Conservation (phyloP, 2,113 vertebrate genomes). For the Pteronura brasiliensis region DNA sequence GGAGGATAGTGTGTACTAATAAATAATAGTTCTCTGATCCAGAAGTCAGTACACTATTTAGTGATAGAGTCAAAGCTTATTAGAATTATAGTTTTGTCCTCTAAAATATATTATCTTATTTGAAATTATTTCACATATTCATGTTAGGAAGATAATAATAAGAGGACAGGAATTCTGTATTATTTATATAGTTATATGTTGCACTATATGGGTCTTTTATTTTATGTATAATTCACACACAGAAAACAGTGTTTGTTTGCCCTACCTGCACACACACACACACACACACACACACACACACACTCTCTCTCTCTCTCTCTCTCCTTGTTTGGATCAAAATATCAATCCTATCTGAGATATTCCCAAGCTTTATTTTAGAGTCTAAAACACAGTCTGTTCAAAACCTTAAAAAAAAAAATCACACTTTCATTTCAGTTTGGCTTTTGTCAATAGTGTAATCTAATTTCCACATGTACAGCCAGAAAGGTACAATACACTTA, state of each 20-base stretch:
- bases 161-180: background rate
- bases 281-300: no score
- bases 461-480: background rate
- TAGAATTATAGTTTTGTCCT: background rate
- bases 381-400: background rate
- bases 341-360: background rate
- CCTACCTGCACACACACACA: no score
- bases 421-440: background rate
- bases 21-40: background rate
- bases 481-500: background rate
- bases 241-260: background rate
- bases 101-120: background rate
- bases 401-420: background rate
- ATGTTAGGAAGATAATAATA: background rate
- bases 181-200: background rate
- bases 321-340: background rate
- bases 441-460: background rate
- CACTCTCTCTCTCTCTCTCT: no score
- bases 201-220: background rate
- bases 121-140: background rate
- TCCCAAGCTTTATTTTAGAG: background rate
- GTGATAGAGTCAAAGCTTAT: background rate
- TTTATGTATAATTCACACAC: background rate
- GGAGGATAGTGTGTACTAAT: background rate
- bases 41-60: background rate